Base-by-base conservation (phyloP, 64 coral and sea anemone genomes). In the Hydrozoanthus tunicans region DNA sequence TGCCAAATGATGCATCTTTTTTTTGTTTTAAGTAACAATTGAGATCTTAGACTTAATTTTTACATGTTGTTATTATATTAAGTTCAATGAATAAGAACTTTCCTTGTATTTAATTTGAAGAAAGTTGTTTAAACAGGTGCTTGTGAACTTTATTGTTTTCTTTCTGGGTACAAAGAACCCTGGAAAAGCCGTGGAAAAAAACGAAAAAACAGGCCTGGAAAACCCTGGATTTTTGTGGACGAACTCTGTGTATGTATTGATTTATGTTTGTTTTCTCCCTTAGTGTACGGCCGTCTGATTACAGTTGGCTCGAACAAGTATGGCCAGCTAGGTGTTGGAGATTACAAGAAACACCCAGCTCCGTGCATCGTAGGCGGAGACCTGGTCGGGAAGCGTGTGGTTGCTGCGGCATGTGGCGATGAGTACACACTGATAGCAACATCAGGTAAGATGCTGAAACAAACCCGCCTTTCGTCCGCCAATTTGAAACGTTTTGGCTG, bases 381-480 rank as follows among this genome's bases (percentile, higher is more conserved):
- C n/a, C 80, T 99, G 24, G 89, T 95, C 14, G 93, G 97, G 14
- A 95, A 99, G 60, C 82, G 81, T 74, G 90, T 99, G 77, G 81
- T 94, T 15, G 70, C 89, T 43, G 97, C 97, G 10, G 91, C 97
- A 1, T 99, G 97, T 56, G 97, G 97, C 3, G 97, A 99, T 91
- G 97, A 93, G 54, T 99, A 95, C 58, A 99, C 97, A 1, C 89
- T 99, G 6, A 94, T 99, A 12, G 91, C 94, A 51, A 99, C 97
- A 1, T 90, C 97, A 85, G 94, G 97, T 99, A 83, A 90, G 14
- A 58, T 58, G 9, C 20, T 20, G 20, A 20, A 20, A 20, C 20
- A 20, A 20, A 20, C 20, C 20, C 20, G 20, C 20, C 20, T 20
- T 20, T 20, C 20, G 20, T 20, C 20, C 20, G 20, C 20, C 20